A percentile compares a stretch with the other conserved stretches of the same genome.
phyloP scores from a whole-genome alignment of 1,140 invertebrate genomes.

The Conus betulinus region DNA sequence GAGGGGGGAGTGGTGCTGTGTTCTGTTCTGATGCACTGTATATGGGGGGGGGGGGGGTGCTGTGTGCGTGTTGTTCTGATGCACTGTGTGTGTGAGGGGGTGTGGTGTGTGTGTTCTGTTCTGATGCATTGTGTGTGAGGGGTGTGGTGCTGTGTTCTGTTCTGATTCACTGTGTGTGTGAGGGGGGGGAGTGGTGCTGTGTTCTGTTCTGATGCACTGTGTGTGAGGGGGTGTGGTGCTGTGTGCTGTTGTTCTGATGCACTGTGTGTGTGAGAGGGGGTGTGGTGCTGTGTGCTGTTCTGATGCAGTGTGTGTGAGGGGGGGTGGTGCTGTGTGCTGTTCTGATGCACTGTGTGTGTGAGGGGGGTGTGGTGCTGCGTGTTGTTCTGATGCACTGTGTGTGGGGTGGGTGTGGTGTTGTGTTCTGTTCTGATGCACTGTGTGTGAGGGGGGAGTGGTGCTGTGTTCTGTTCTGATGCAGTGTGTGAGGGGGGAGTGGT shows the following conservation, averaged over 20 bases:
- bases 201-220: neutral
- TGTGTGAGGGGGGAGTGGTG: neutral
- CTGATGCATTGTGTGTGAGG: neutral
- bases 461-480: neutral
- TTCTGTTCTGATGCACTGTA: neutral
- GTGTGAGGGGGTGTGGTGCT: neutral
- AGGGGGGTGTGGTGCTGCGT: too few species aligned
- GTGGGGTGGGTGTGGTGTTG: neutral
- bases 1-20: neutral
- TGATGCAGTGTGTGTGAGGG: neutral
- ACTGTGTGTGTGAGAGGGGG: neutral
- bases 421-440: too few species aligned
- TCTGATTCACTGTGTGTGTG: neutral
- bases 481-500: neutral
- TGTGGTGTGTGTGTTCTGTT: neutral
- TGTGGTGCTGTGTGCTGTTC: too few species aligned
- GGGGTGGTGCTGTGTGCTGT: neutral
- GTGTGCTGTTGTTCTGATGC: neutral
- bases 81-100: neutral
- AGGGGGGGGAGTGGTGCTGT: too few species aligned
- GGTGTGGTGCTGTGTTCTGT: neutral
- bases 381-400: neutral
- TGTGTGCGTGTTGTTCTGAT: too few species aligned
- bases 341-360: neutral
- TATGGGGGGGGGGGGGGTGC: too few species aligned